Conservation (phyloP, 2,113 vertebrate genomes). For the Rousettus leschenaultii region DNA sequence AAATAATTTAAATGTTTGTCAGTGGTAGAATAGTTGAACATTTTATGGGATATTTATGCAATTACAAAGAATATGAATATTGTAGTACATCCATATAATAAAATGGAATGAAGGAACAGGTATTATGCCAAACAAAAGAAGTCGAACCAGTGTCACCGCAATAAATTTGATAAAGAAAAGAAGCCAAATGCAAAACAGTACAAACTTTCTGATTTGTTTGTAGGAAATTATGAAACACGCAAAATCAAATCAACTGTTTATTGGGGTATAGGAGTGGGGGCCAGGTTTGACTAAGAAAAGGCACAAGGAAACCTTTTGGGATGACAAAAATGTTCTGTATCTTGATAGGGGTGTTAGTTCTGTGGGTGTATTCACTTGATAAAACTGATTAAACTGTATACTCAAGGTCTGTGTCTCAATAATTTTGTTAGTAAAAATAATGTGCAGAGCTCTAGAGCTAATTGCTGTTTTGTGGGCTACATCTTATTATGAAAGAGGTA, state of each 20-base stretch:
- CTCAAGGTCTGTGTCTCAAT: neutral
- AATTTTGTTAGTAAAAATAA: neutral
- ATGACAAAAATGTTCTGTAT: neutral
- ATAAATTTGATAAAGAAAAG: neutral
- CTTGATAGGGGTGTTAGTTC: neutral
- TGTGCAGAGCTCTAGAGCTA: neutral
- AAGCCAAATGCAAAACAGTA: neutral
- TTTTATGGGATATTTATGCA: neutral
- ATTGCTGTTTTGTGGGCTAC: neutral
- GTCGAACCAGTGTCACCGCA: neutral
- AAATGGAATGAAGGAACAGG: neutral
- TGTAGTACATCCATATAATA: neutral
- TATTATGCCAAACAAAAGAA: neutral
- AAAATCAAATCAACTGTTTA: neutral
- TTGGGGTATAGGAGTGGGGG: fast-evolving
- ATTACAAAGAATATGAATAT: neutral
- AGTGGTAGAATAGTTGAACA: neutral
- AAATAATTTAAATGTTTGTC: neutral
- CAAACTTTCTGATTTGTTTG: neutral
- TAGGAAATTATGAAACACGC: neutral
- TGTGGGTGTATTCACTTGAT: neutral
- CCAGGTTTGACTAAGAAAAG: neutral
- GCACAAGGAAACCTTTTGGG: neutral
- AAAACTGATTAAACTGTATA: neutral
- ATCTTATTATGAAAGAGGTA: neutral